Base-by-base conservation (phyloP, 2,797 vertebrate species). In the Notolepis coatsorum region DNA sequence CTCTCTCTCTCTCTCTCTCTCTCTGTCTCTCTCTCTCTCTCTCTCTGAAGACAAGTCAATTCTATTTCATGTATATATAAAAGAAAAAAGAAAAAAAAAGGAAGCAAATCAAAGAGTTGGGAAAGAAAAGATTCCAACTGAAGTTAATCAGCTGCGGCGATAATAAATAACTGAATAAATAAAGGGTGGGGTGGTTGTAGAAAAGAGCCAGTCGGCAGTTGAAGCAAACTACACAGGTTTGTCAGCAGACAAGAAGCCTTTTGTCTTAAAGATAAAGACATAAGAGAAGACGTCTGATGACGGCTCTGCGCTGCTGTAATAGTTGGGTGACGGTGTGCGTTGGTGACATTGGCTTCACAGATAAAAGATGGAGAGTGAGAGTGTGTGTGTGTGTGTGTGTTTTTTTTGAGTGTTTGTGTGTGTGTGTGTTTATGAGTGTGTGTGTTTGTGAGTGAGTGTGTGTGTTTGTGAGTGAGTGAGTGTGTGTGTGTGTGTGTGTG, bases 211-310 rank as follows among this genome's bases (percentile, higher is more conserved):
- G 7, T 31, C 87, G 82, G 80, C 86, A 82, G 77, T 39, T 76
- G 58, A 79, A 70, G 59, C 46, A 17, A 75, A 46, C 65, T 52
- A 57, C 58, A 56, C 15, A 61, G 58, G 65, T 61, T 80, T 73
- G 79, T 71, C 65, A 27, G 63, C 61, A 41, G 54, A 72, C 73
- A 75, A 58, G 56, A 56, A 47, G 61, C 39, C 81, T 84, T 87
- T 87, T 77, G 73, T 86, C 74, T 78, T 53, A 5, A 51, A 81
- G 76, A 84, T 86, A 65, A 85, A 77, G 67, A 71, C 37, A 48
- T 5, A 65, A 7, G 43, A 61, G 70, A 5, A 33, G 30, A 27
- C 33, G 27, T 33, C 17, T 51, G 55, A 68, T 24, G 9, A 75
- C 73, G 55, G 70, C 61, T 68, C 47, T 76, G 42, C 48, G 60